These are phyloP conservation scores for Sussaba pulchella DNA, from an alignment of 2,888 invertebrate genomes.

Conservation along the genomic window DNA sequence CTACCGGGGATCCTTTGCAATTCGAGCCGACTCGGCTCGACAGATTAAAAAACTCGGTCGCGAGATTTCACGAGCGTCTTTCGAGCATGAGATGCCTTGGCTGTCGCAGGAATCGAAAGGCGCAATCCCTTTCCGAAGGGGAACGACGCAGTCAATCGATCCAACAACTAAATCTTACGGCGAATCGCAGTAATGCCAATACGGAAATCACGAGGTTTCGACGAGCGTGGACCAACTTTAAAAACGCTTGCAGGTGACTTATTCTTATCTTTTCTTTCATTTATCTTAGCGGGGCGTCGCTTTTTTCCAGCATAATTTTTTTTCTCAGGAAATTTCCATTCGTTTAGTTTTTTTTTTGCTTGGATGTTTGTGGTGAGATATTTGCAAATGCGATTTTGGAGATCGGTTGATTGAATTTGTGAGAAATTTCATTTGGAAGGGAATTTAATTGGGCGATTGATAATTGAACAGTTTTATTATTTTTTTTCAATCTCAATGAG, in stretches of 20 bases:
- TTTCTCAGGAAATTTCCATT: background rate
- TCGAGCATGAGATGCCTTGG: conserved; percentile 79
- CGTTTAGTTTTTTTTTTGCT: background rate
- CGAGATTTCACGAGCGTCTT: conserved; percentile 58
- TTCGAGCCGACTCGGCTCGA: conserved; percentile 48
- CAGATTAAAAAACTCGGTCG: conserved; percentile 61
- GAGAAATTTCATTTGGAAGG: background rate
- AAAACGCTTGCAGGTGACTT: conserved; percentile 80
- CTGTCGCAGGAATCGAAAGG: conserved; percentile 79
- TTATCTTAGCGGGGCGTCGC: no score
- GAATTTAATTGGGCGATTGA: no score
- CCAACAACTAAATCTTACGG: background rate
- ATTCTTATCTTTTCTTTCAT: conserved; percentile 22
- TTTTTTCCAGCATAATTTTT: no score
- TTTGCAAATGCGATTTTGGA: no score
- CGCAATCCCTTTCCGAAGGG: conserved; percentile 63
- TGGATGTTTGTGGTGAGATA: no score
- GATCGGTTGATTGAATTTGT: background rate
- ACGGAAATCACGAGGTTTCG: conserved; percentile 11
- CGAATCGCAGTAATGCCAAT: conserved; percentile 25
- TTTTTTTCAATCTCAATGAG: background rate
- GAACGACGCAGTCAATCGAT: conserved; percentile 16
- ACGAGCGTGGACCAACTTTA: conserved; percentile 75
- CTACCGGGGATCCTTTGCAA: conserved; percentile 54
- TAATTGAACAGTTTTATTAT: no score